Evolutionary conservation across 2,113 vertebrate genomes (phyloP).

Genomic region (Eretmochelys imbricata): DNA sequence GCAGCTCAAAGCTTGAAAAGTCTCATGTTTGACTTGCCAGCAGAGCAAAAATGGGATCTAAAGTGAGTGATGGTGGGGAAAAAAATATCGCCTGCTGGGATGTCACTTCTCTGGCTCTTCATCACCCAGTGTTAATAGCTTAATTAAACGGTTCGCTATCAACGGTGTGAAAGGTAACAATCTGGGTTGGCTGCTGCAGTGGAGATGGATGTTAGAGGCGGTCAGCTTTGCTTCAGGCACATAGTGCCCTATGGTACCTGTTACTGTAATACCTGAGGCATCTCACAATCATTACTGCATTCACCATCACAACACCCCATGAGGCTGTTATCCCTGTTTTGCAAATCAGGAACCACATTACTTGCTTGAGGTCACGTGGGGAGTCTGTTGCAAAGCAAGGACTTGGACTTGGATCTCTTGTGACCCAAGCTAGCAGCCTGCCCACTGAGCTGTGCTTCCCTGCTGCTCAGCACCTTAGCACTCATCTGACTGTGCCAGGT

Average conservation of each 20-base stretch:
- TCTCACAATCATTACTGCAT: neutral
- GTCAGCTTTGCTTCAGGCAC: neutral
- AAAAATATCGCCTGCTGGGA: neutral
- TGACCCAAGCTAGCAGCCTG: neutral
- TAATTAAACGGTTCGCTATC: neutral
- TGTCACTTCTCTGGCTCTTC: neutral
- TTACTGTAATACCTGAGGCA: neutral
- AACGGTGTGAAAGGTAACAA: neutral
- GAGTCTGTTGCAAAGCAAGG: neutral
- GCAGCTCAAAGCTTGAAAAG: neutral
- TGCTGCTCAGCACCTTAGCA: accelerated
- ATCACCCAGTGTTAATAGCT: neutral
- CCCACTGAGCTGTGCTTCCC: accelerated
- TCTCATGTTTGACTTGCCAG: neutral
- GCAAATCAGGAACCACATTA: neutral
- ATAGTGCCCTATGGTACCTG: neutral
- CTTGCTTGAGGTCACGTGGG: accelerated
- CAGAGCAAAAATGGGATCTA: neutral
- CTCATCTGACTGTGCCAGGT: neutral
- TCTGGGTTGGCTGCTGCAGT: neutral
- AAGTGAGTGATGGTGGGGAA: neutral
- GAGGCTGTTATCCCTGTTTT: neutral
- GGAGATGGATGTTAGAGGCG: neutral
- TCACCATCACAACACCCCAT: neutral
- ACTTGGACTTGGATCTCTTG: neutral